Base-by-base conservation (phyloP, 2,113 vertebrate genomes). In the Corythoichthys haematopterus region DNA sequence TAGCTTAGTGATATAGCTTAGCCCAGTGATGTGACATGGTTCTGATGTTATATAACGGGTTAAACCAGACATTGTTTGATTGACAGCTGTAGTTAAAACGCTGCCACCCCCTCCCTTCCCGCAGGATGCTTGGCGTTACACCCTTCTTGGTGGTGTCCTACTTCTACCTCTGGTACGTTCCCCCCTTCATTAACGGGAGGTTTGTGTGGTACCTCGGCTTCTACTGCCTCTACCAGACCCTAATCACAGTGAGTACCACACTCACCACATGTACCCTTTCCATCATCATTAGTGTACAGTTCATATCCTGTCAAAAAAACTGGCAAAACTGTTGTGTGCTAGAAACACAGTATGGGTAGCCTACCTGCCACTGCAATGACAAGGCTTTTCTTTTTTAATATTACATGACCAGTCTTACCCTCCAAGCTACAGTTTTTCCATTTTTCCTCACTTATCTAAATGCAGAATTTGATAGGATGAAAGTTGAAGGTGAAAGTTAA, bases 131-230 rank as follows among this genome's bases (percentile, higher is more conserved):
- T 80, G 94, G 95, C 43, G 95, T 92, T 78, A 93, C 91, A 6
- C 97, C 97, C 0, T 95, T 99, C 79, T 85, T 91, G 0, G 78
- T 94, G 45, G 66, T 94, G 45, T 93, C 94, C 70, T 99, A 98
- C 87, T 94, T 98, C 90, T 94, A 94, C 78, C 91, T 98, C 83
- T 99, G 97, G 97, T 98, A 94, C 68, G 91, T 96, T 64, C 96
- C 96, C 46, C 93, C 94, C 0, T 94, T 97, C 81, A 65, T 74
- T 73, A 87, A 64, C 0, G 91, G 92, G 69, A 92, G 90, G 65
- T 93, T 94, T 79, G 65, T 93, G 7, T 99, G 97, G 97, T 98
- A 97, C 71, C 84, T 91, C 1, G 85, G 80, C 55, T 98, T 97
- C 90, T 95, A 95, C 87, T 94, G 93, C 86, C 90, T 96, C 75